Percentiles rank a stretch among this genome's conserved stretches.
phyloP scores from a whole-genome alignment of 1,140 invertebrate species.

The Formica selysi region DNA sequence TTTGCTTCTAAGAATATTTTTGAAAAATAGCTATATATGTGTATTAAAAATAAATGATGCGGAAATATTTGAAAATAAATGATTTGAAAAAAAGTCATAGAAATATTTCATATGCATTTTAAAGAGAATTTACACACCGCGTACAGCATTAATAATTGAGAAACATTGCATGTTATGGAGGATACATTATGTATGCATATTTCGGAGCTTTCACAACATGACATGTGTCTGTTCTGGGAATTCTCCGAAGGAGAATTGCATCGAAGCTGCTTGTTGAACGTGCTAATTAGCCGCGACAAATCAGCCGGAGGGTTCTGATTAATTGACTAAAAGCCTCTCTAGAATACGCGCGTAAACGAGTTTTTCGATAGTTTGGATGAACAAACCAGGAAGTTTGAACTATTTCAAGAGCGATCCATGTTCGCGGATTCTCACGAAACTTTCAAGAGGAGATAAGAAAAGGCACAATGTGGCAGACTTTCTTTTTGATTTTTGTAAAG shows the following conservation, averaged over 20 bases:
- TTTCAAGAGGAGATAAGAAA: slow-evolving; percentile 48
- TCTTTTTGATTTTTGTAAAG: slow-evolving; percentile 22
- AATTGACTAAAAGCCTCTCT: slow-evolving; percentile 70
- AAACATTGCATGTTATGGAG: neutral
- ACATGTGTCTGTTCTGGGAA: slow-evolving; percentile 54
- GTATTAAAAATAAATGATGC: neutral
- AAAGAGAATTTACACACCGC: neutral
- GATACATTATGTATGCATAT: neutral
- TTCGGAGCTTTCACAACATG: neutral
- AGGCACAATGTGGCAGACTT: slow-evolving; percentile 1
- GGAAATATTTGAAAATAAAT: neutral
- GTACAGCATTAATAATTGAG: neutral
- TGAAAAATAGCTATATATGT: neutral
- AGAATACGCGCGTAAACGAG: slow-evolving; percentile 41
- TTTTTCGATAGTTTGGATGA: slow-evolving; percentile 73
- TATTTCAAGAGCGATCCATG: slow-evolving; percentile 57
- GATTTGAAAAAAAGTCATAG: too few species aligned
- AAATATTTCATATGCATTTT: neutral
- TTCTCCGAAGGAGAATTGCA: slow-evolving; percentile 55
- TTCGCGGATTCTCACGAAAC: slow-evolving; percentile 55
- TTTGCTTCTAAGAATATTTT: neutral
- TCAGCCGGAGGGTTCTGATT: slow-evolving; percentile 45
- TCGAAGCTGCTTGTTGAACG: slow-evolving; percentile 59
- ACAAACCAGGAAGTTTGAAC: slow-evolving; percentile 57
- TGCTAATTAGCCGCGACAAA: slow-evolving; percentile 69